Conservation (phyloP, 2,113 vertebrate species). For the Baryphthengus martii region DNA sequence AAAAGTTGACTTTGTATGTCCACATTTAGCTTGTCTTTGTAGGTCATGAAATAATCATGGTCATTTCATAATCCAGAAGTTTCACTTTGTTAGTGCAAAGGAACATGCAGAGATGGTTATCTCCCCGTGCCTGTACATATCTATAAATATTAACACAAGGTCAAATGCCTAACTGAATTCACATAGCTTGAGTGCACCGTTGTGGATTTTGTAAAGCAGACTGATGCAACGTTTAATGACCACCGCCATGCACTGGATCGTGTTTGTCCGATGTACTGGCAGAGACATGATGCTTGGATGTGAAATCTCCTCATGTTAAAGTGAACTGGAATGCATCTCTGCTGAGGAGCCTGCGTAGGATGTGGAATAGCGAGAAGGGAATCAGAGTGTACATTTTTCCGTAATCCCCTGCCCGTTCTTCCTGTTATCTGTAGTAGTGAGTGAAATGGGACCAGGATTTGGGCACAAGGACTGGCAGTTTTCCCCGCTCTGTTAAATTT, state of each 20-base stretch:
- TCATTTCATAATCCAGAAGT: neutral
- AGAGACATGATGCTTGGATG: neutral
- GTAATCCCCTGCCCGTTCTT: neutral
- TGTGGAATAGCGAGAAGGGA: neutral
- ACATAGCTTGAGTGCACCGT: neutral
- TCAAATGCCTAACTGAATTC: neutral
- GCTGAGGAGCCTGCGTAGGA: neutral
- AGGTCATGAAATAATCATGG: neutral
- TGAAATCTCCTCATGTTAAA: neutral
- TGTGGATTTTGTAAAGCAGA: neutral
- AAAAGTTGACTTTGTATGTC: neutral
- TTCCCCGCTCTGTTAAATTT: neutral
- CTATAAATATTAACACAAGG: neutral
- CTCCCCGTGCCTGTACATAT: neutral
- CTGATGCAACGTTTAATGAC: neutral
- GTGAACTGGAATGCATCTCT: neutral
- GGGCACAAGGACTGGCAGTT: neutral
- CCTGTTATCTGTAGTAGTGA: neutral
- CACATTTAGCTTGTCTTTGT: neutral
- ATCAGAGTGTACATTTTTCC: fast-evolving
- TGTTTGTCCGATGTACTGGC: neutral
- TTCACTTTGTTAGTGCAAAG: neutral
- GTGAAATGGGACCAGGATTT: neutral
- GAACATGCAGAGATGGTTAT: neutral
- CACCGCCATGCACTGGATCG: neutral